phyloP scores from a whole-genome alignment of 2,797 vertebrate genomes.

The Pogoniulus pusillus region DNA sequence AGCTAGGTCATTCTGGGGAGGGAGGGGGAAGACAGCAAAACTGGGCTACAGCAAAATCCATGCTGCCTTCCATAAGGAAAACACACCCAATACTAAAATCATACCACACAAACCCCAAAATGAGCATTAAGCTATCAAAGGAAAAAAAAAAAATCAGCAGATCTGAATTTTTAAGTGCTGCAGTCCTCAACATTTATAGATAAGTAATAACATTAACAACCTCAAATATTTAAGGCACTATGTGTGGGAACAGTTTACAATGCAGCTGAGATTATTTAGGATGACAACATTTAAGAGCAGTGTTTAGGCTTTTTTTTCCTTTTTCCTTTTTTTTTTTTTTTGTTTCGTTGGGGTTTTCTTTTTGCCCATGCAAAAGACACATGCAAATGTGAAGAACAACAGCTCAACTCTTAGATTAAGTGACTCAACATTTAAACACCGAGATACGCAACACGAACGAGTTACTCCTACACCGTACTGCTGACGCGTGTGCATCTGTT shows the following conservation, averaged over 20 bases:
- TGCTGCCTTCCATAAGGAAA: conserved; percentile 84
- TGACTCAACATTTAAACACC: conserved; percentile 95
- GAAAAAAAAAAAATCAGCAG: conserved; percentile 84
- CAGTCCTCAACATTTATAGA: conserved; percentile 97
- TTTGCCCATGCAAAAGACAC: conserved; percentile 97
- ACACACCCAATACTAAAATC: conserved; percentile 79
- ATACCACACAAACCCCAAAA: conserved; percentile 85
- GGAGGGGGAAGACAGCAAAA: conserved; percentile 79
- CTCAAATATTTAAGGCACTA: conserved; percentile 99
- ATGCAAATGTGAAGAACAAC: conserved; percentile 96
- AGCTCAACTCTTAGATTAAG: conserved; percentile 85
- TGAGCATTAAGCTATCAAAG: conserved; percentile 87
- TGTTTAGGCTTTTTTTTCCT: conserved; percentile 86
- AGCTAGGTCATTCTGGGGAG: conserved; percentile 85
- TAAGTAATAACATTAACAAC: conserved; percentile 99
- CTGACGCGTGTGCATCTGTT: conserved; percentile 92
- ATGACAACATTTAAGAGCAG: conserved; percentile 94
- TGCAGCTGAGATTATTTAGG: conserved; percentile 96
- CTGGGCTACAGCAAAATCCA: conserved; percentile 88
- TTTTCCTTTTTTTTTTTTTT: conserved; percentile 74
- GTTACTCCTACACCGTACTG: conserved; percentile 88
- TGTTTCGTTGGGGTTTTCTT: conserved; percentile 75
- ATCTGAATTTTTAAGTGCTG: conserved; percentile 98
- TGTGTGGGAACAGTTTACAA: conserved; percentile 98
- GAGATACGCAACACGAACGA: conserved; percentile 91